phyloP scores from a whole-genome alignment of 2,888 invertebrate species.

The Acronicta psi region DNA sequence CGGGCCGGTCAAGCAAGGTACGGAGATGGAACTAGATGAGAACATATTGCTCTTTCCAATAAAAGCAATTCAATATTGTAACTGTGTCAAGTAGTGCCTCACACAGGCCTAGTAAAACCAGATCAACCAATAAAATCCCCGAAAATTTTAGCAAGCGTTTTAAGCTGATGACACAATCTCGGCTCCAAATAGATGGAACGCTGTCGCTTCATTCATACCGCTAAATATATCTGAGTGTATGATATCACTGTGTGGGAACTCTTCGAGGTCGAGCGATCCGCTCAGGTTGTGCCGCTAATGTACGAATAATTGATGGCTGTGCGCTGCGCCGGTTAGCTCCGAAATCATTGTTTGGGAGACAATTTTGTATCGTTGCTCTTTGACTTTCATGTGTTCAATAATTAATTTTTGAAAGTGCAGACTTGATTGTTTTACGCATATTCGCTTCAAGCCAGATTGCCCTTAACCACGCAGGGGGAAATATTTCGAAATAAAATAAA shows the following conservation, averaged over 20 bases:
- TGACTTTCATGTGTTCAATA: slow-evolving; percentile 6
- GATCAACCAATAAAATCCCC: slow-evolving; percentile 6
- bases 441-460: not conserved
- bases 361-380: slow-evolving; percentile 9
- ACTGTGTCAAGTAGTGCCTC: slow-evolving; percentile 2
- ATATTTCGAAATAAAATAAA: not conserved
- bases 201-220: slow-evolving; percentile 45
- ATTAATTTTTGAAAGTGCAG: no score
- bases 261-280: slow-evolving; percentile 17
- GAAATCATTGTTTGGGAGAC: slow-evolving; percentile 20
- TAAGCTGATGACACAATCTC: slow-evolving; percentile 38
- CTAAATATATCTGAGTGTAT: slow-evolving; percentile 41
- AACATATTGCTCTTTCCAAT: no score
- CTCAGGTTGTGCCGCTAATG: slow-evolving; percentile 12
- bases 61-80: not conserved
- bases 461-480: not conserved
- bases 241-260: slow-evolving; percentile 38
- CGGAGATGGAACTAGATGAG: no score
- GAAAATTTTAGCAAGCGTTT: slow-evolving; percentile 36
- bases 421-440: no score
- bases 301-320: slow-evolving; percentile 14
- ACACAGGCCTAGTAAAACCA: not conserved
- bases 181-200: slow-evolving; percentile 42
- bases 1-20: no score
- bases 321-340: slow-evolving; percentile 3